phyloP scores from a whole-genome alignment of 1,140 invertebrate genomes.

The Pinna nobilis region DNA sequence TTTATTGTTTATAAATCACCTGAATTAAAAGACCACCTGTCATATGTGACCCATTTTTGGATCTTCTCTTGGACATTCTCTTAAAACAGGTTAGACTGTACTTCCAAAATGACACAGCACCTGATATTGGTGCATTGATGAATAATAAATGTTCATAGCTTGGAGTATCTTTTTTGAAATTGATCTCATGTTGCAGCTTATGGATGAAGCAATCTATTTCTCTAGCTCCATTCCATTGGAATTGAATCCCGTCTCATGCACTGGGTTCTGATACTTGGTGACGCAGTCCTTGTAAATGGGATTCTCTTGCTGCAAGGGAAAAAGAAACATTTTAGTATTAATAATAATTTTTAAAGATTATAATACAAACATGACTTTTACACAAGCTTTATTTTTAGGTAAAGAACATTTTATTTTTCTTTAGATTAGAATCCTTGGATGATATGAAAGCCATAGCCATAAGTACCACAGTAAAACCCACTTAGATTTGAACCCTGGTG shows the following conservation, averaged over 20 bases:
- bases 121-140: too few species aligned
- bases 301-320: constrained; percentile 89
- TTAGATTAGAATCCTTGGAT: background rate
- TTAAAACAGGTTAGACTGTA: too few species aligned
- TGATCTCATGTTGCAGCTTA: too few species aligned
- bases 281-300: constrained; percentile 98
- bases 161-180: too few species aligned
- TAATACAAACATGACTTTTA: background rate
- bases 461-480: background rate
- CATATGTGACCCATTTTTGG: too few species aligned
- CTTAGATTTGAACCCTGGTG: background rate
- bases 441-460: background rate
- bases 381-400: background rate
- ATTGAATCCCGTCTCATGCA: constrained; percentile 60
- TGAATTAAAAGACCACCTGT: too few species aligned
- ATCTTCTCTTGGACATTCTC: too few species aligned
- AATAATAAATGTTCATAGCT: too few species aligned
- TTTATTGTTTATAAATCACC: too few species aligned
- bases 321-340: constrained; percentile 36
- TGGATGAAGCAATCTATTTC: too few species aligned
- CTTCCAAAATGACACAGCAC: too few species aligned
- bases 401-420: background rate
- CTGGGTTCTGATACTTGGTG: constrained; percentile 98
- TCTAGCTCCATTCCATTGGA: background rate
- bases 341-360: background rate